These are phyloP conservation scores for Anoncus sp. DNA, from an alignment of 2,888 invertebrate species.

Conservation along the genomic window DNA sequence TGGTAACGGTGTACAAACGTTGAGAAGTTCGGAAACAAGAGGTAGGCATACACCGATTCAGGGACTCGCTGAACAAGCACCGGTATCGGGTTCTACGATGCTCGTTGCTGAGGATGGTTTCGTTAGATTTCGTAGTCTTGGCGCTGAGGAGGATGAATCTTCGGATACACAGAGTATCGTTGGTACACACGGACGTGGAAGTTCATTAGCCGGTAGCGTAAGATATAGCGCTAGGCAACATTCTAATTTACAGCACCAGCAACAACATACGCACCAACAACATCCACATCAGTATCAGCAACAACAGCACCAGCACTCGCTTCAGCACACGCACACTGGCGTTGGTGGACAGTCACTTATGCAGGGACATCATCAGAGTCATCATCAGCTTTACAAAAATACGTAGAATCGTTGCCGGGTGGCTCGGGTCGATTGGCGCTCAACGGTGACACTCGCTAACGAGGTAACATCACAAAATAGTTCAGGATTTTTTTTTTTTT, in stretches of 20 bases:
- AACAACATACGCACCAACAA: conserved; percentile 74
- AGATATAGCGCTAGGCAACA: conserved; percentile 78
- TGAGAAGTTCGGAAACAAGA: conserved; percentile 82
- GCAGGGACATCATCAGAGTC: conserved; percentile 77
- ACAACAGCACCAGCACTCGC: conserved; percentile 79
- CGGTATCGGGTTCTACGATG: conserved; percentile 87
- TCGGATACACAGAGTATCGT: conserved; percentile 79
- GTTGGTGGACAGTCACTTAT: conserved; percentile 75
- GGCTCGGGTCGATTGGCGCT: conserved; percentile 68
- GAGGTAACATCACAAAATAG: conserved; percentile 57
- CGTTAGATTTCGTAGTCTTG: conserved; percentile 92
- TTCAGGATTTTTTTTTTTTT: background rate
- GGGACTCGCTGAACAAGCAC: conserved; percentile 84
- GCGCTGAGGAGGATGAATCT: conserved; percentile 79
- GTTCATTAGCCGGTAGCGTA: conserved; percentile 80
- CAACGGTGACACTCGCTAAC: conserved; percentile 66
- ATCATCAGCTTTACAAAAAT: conserved; percentile 81
- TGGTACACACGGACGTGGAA: conserved; percentile 77
- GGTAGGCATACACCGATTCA: conserved; percentile 77
- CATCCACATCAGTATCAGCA: conserved; percentile 75
- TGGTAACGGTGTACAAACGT: conserved; percentile 85
- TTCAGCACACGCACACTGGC: conserved; percentile 78
- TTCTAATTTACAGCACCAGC: conserved; percentile 71
- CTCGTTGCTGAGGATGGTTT: conserved; percentile 96
- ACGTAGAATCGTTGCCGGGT: conserved; percentile 76